A percentile compares a stretch with the other conserved stretches of the same genome.
Evolutionary conservation across 2,113 vertebrate genomes (phyloP).

Genomic region (Calyptomena viridis): DNA sequence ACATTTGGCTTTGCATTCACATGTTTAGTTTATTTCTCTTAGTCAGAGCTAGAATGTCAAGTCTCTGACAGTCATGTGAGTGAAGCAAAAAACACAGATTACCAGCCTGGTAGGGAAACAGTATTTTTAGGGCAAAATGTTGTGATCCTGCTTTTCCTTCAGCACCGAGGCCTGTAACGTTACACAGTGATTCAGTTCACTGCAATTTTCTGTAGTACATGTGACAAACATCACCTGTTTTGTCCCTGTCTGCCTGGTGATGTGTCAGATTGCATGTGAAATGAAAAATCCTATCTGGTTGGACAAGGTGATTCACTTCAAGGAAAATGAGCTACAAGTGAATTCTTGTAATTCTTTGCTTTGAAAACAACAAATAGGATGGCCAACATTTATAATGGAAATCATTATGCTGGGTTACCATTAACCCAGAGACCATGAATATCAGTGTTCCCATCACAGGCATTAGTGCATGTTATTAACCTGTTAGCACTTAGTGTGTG

Average conservation of each 20-base stretch:
- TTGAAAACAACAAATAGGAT: not conserved
- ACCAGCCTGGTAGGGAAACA: not conserved
- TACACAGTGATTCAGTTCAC: not conserved
- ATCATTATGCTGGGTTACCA: not conserved
- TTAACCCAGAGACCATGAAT: not conserved
- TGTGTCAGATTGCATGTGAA: not conserved
- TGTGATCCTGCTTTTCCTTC: not conserved
- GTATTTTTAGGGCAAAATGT: not conserved
- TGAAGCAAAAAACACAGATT: not conserved
- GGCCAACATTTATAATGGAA: not conserved
- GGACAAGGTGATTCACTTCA: conserved; percentile 23
- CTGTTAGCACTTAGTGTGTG: not conserved
- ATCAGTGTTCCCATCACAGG: not conserved
- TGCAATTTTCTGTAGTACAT: not conserved
- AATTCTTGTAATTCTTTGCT: not conserved
- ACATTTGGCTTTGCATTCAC: not conserved
- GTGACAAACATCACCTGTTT: not conserved
- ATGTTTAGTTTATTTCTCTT: not conserved
- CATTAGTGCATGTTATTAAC: not conserved
- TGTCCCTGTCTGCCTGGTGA: not conserved
- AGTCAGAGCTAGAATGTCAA: not conserved
- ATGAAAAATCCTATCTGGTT: not conserved
- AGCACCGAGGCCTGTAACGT: not conserved
- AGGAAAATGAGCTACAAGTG: not conserved
- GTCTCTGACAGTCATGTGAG: not conserved